Conservation (phyloP, 2,888 invertebrate genomes). For the Theristus sp. region DNA sequence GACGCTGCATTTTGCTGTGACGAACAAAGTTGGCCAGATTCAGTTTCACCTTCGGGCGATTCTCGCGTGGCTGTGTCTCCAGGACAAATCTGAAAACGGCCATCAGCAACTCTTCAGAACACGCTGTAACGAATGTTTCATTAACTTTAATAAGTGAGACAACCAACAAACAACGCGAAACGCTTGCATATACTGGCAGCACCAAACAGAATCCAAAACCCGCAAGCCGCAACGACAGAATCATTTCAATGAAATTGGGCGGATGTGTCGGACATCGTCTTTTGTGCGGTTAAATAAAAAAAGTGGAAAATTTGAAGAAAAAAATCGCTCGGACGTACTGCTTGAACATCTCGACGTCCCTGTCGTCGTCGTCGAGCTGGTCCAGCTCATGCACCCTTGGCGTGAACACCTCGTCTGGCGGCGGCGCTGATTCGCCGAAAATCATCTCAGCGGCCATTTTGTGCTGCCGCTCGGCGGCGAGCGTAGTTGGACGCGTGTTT, state of each 20-base stretch:
- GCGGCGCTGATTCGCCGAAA: not conserved
- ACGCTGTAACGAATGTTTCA: too few relatives aligned
- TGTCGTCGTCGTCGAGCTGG: constrained; percentile 7
- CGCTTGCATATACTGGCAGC: too few relatives aligned
- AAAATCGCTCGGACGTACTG: constrained; percentile 1
- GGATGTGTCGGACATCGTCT: too few relatives aligned
- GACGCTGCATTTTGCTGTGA: not conserved
- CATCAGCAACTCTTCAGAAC: too few relatives aligned
- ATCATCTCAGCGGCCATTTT: not conserved
- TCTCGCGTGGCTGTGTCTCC: constrained; percentile 1
- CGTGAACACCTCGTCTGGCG: constrained; percentile 7
- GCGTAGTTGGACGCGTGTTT: too few relatives aligned
- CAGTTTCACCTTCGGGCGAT: constrained; percentile 6
- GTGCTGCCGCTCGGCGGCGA: not conserved
- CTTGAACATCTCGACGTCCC: constrained; percentile 9
- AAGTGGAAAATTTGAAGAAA: too few relatives aligned
- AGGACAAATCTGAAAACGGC: constrained; percentile 5
- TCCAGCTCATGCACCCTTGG: constrained; percentile 5
- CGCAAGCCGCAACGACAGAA: too few relatives aligned
- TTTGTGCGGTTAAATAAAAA: not conserved
- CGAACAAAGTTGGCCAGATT: not conserved
- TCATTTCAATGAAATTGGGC: too few relatives aligned
- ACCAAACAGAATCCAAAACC: too few relatives aligned
- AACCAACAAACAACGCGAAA: too few relatives aligned
- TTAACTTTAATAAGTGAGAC: too few relatives aligned